These are phyloP conservation scores for Synanthedon myopaeformis DNA, from an alignment of 2,888 invertebrate genomes.

Conservation along the genomic window DNA sequence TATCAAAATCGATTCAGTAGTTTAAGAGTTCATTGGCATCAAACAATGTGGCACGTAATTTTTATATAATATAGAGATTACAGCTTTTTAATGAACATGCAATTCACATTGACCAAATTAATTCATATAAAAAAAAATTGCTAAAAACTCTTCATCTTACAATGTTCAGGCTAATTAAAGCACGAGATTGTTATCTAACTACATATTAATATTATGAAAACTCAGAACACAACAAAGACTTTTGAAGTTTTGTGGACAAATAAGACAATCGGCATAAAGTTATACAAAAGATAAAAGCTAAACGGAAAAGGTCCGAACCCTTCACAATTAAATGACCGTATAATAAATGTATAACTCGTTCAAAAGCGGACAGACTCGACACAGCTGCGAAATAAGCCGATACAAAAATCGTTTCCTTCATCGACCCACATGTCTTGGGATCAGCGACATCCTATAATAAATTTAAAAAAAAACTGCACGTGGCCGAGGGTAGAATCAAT, in stretches of 20 bases:
- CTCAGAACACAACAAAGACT: too few relatives aligned
- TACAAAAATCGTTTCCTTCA: slow-evolving; percentile 3
- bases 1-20: too few relatives aligned
- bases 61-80: too few relatives aligned
- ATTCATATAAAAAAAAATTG: too few relatives aligned
- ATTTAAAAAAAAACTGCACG: slow-evolving; percentile 24
- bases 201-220: too few relatives aligned
- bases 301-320: background rate
- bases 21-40: too few relatives aligned
- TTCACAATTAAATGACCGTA: slow-evolving; percentile 1
- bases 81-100: too few relatives aligned
- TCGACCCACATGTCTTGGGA: slow-evolving; percentile 11
- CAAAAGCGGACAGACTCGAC: background rate
- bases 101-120: too few relatives aligned
- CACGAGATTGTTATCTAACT: too few relatives aligned
- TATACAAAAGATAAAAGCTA: background rate
- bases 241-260: background rate
- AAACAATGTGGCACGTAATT: too few relatives aligned
- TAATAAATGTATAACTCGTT: background rate
- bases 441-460: slow-evolving; percentile 34
- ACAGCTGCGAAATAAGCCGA: slow-evolving; percentile 1
- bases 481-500: slow-evolving; percentile 9
- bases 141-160: too few relatives aligned
- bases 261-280: background rate
- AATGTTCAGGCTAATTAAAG: too few relatives aligned